Evolutionary conservation across 2,113 vertebrate genomes (phyloP).

Genomic region (Colius striatus): DNA sequence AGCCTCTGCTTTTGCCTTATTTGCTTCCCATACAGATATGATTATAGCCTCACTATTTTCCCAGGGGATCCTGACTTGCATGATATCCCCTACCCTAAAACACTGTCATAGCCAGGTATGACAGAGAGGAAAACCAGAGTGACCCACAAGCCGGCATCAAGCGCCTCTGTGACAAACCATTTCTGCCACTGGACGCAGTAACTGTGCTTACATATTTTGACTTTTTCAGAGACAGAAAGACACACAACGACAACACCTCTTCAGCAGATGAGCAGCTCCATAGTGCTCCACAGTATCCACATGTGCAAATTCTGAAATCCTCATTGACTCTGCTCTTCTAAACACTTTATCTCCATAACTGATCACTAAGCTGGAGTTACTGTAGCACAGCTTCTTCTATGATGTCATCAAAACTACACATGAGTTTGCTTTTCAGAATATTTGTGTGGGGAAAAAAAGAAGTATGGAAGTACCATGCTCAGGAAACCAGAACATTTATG

Average conservation of each 20-base stretch:
- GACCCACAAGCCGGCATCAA: neutral
- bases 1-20: neutral
- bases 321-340: neutral
- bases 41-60: neutral
- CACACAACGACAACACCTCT: neutral
- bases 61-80: neutral
- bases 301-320: neutral
- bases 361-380: neutral
- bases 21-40: neutral
- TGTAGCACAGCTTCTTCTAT: neutral
- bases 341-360: neutral
- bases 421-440: neutral
- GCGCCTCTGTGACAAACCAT: neutral
- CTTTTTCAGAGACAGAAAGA: neutral
- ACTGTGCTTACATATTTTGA: accelerated
- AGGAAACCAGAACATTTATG: neutral
- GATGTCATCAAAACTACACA: neutral
- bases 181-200: no score
- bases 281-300: neutral
- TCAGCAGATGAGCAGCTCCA: neutral
- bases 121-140: neutral
- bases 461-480: neutral
- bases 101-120: accelerated
- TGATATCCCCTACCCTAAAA: neutral
- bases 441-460: neutral